Evolutionary conservation across 1,140 invertebrate genomes (phyloP), one percentile per base, ranked within the genome.

Genomic region (Drosophila funebris): DNA sequence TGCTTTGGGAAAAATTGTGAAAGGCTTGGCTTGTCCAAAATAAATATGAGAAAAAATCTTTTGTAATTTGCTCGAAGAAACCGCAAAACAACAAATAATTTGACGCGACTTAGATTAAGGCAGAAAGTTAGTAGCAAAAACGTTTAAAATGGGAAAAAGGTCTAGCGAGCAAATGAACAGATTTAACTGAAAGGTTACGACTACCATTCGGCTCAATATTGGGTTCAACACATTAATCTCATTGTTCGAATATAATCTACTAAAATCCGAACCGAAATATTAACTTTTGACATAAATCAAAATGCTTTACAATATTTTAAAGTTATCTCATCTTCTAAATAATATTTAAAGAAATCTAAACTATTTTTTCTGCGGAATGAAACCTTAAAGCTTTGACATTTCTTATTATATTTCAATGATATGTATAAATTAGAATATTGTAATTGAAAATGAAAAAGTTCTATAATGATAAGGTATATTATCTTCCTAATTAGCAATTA

Each of bases 1-100:
- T n/a, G 46, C 53, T 58, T 43, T 61, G 71, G 58, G 41, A 66
- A 70, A 78, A 64, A 74, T 82, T 74, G 78, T 82, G 78, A 82
- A 82, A 82, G 78, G 78, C 60, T 69, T 76, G 78, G 78, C 60
- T 69, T 76, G 78, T 76, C 78, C 78, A 82, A 81, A 81, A 81
- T 73, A 72, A 76, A 81, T 82, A 82, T 77, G 78, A 73, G 78
- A 82, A 82, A 82, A 80, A 71, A 73, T 50, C 57, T 60, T 56
- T 76, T 76, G 77, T 80, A 80, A 76, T 80, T 63, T 68, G 73
- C 68, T 60, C 37, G 39, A 33, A 63, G 57, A 72, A 80, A 80
- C 77, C 77, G 57, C 77, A 80, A 62, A 64, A 70, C 39, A 48
- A 46, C 24, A 68, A 67, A 39, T 72, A 57, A 43, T 76, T 58